A percentile compares a stretch with the other conserved stretches of the same genome.
Evolutionary conservation across 2,113 vertebrate genomes (phyloP).

Genomic region (Symphodus melops): DNA sequence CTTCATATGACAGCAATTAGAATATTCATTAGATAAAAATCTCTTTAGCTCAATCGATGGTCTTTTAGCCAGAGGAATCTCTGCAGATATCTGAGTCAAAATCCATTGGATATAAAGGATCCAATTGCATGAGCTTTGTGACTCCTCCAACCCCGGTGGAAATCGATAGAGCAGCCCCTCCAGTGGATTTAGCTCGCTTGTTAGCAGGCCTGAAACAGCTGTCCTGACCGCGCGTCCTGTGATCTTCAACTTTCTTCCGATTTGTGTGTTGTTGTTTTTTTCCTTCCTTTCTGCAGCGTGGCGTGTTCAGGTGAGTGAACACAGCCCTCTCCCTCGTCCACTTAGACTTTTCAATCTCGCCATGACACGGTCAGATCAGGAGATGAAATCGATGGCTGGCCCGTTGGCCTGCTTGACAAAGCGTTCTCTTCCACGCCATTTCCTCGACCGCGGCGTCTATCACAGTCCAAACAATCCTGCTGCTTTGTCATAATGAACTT

Average conservation of each 20-base stretch:
- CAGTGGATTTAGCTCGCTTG: slow-evolving; percentile 72
- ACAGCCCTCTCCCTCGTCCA: slow-evolving; percentile 64
- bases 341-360: slow-evolving; percentile 77
- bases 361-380: slow-evolving; percentile 73
- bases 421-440: slow-evolving; percentile 77
- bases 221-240: slow-evolving; percentile 47
- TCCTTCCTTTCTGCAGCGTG: slow-evolving; percentile 53
- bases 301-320: slow-evolving; percentile 69
- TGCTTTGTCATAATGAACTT: slow-evolving; percentile 41
- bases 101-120: slow-evolving; percentile 69
- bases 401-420: slow-evolving; percentile 76
- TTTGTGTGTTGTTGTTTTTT: neutral
- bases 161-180: slow-evolving; percentile 66
- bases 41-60: slow-evolving; percentile 56
- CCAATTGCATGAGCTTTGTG: slow-evolving; percentile 66
- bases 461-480: slow-evolving; percentile 49
- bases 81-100: slow-evolving; percentile 61
- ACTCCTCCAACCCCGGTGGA: slow-evolving; percentile 47
- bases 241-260: slow-evolving; percentile 26
- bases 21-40: slow-evolving; percentile 75
- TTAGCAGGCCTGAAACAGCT: slow-evolving; percentile 72
- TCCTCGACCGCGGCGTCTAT: slow-evolving; percentile 65
- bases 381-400: slow-evolving; percentile 78
- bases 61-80: slow-evolving; percentile 62
- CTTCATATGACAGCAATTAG: slow-evolving; percentile 64